Base-by-base conservation (phyloP, 2,113 vertebrate genomes). In the Peromyscus maniculatus region DNA sequence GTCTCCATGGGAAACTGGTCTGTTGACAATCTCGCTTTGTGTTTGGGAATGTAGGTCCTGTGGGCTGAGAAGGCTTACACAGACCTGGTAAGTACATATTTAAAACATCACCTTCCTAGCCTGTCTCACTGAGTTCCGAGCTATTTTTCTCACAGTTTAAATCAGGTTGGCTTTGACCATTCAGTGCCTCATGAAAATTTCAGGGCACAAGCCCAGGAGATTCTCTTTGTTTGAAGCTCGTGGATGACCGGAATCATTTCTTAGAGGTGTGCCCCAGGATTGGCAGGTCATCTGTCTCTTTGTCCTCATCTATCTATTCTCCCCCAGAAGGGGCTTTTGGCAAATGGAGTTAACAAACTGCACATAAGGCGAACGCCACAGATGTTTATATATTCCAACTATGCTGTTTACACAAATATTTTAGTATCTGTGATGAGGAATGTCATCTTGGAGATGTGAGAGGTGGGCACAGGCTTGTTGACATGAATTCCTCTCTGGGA, bases 401-500 rank as follows among this genome's bases (percentile, higher is more conserved):
- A 92, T 97, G 86, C 17, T 95, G 91, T 97, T 93, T 77, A 95
- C 89, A 91, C 92, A 96, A 95, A 87, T 96, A 72, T 92, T 64
- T 98, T 93, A 96, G 89, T 86, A 92, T 88, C 98, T 97, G 92
- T 95, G 96, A 97, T 97, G 97, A 95, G 78, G 95, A 79, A 95
- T 95, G 91, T 89, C 97, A 91, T 98, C 96, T 93, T 46, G 57
- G 97, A 98, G 95, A 83, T 64, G 52, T 36, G 86, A 75, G 75
- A 86, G 78, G 5, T 59, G 46, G 69, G 17, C 72, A 69, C 66
- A 64, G 91, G 64, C 82, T 95, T 97, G 98, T 97, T 97, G 91
- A 89, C 90, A 95, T 97, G 97, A 97, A 96, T 98, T 97, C 91
- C 93, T 97, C 97, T 97, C 95, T 98, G 97, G 93, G 84, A 98